These are phyloP conservation scores for Tyrophagus putrescentiae DNA, from an alignment of 1,140 invertebrate genomes.

Conservation along the genomic window DNA sequence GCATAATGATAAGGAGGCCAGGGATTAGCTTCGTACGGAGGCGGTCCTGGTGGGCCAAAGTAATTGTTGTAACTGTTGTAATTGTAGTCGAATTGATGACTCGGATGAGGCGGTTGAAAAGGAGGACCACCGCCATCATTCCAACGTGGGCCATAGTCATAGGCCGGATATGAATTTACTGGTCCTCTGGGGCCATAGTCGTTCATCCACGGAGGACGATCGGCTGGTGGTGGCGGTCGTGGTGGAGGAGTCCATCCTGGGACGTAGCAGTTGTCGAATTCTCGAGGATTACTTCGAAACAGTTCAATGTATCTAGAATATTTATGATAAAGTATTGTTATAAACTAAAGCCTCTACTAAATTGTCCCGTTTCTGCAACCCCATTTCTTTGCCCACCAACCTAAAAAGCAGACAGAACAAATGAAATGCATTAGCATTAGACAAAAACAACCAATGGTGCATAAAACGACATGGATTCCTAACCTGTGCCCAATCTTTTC, in stretches of 20 bases:
- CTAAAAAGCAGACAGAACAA: too few species aligned
- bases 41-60: background rate
- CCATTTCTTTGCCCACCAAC: too few species aligned
- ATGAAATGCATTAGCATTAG: conserved; percentile 18
- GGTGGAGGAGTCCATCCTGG: background rate
- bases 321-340: background rate
- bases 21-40: background rate
- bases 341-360: too few species aligned
- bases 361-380: too few species aligned
- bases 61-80: too few species aligned
- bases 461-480: conserved; percentile 36
- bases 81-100: too few species aligned
- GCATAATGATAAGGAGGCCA: background rate
- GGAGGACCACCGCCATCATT: too few species aligned
- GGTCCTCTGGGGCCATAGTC: background rate
- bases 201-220: background rate
- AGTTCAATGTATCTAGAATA: conserved; percentile 74
- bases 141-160: too few species aligned
- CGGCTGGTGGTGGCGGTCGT: background rate
- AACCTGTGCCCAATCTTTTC: conserved; percentile 99
- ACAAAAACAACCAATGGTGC: conserved; percentile 20
- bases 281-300: conserved; percentile 68
- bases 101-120: too few species aligned
- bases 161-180: too few species aligned
- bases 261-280: conserved; percentile 42